phyloP scores from a whole-genome alignment of 30 jellyfish, hydroid and myxozoan species.

The Rhopilema esculentum region DNA sequence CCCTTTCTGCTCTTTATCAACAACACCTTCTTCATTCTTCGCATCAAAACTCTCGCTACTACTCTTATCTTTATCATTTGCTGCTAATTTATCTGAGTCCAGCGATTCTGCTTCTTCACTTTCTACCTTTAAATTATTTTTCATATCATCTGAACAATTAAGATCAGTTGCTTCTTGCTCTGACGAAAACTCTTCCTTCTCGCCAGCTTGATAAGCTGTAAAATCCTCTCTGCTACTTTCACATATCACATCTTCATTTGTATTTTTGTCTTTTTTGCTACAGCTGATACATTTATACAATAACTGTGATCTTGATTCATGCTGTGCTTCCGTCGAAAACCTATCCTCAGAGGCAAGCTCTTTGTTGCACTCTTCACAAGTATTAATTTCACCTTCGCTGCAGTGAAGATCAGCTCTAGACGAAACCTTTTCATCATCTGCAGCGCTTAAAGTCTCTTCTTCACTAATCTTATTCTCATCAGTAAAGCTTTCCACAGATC shows the following conservation, averaged over 20 bases:
- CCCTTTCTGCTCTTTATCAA: neutral
- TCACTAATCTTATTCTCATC: slow-evolving; percentile 5
- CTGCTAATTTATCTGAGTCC: no score
- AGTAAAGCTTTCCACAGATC: neutral
- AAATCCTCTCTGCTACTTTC: neutral
- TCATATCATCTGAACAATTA: no score
- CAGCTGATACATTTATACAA: neutral
- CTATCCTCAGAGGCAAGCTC: neutral
- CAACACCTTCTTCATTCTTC: neutral
- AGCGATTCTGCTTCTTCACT: no score
- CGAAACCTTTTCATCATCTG: no score
- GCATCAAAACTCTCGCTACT: neutral
- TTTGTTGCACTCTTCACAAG: neutral
- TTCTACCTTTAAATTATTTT: no score
- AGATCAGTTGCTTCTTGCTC: neutral
- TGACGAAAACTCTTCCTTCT: neutral
- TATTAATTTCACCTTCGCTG: neutral
- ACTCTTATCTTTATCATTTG: neutral
- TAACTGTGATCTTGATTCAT: neutral
- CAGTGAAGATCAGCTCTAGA: no score
- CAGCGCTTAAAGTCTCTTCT: no score
- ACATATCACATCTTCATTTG: neutral
- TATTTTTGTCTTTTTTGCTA: neutral
- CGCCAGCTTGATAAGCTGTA: neutral
- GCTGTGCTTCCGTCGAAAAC: neutral